Conservation (phyloP, 2,888 invertebrate species). For the Caenorhabditis uteleia region DNA sequence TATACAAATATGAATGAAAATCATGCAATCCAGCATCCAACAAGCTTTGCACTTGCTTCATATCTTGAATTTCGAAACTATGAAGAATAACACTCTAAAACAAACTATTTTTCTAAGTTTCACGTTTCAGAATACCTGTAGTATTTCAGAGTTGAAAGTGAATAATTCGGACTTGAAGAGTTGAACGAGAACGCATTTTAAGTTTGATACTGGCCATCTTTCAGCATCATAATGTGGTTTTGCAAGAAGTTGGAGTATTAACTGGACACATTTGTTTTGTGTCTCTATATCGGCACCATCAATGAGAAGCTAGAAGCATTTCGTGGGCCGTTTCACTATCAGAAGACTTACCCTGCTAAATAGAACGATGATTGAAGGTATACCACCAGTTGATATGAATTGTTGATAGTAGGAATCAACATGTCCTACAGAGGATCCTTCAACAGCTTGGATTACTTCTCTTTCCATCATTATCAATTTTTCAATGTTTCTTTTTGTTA, state of each 20-base stretch:
- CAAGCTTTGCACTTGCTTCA: too few species aligned
- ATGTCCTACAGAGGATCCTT: too few species aligned
- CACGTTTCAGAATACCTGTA: not conserved
- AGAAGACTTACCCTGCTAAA: not conserved
- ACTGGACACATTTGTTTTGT: not conserved
- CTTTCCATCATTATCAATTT: too few species aligned
- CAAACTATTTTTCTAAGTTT: not conserved
- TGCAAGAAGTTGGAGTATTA: not conserved
- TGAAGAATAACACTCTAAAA: constrained; percentile 1
- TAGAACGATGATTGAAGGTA: not conserved
- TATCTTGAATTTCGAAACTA: constrained; percentile 1
- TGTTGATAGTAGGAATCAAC: too few species aligned
- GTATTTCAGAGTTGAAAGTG: not conserved
- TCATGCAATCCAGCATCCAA: too few species aligned
- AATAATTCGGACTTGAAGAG: not conserved
- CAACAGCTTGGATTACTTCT: too few species aligned
- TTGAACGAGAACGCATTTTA: not conserved
- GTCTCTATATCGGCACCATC: not conserved
- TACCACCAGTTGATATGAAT: constrained; percentile 1
- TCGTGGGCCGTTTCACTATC: not conserved
- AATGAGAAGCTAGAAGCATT: not conserved
- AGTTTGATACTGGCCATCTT: not conserved
- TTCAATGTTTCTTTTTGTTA: too few species aligned
- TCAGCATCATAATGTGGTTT: constrained; percentile 1
- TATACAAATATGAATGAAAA: too few species aligned